Conservation (phyloP, 2,797 vertebrate species). For the Eospalax fontanierii region DNA sequence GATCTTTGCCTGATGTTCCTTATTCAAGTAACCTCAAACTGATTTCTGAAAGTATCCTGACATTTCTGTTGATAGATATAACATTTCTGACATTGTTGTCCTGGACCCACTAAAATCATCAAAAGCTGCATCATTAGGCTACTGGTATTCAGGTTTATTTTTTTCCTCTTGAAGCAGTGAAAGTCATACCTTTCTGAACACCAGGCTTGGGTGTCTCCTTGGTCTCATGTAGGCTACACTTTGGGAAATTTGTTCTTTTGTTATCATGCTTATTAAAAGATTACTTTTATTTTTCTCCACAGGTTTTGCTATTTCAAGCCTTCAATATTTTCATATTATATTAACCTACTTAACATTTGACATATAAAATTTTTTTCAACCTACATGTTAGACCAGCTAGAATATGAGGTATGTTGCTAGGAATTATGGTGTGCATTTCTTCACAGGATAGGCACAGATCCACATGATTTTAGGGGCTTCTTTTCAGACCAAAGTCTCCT, state of each 20-base stretch:
- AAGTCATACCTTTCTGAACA: neutral
- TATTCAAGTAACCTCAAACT: neutral
- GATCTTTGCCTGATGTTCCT: slow-evolving; percentile 10
- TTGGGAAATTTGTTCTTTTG: neutral
- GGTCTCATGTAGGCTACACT: neutral
- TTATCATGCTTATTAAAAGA: neutral
- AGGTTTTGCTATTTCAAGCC: neutral
- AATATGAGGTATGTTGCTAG: neutral
- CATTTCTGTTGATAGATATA: slow-evolving; percentile 4
- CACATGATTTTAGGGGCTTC: neutral
- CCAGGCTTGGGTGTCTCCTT: neutral
- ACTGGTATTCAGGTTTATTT: slow-evolving; percentile 7
- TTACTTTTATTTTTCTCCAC: neutral
- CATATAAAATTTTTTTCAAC: neutral
- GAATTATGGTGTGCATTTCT: neutral
- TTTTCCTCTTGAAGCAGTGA: neutral
- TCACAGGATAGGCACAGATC: neutral
- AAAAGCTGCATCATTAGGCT: neutral
- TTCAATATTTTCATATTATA: neutral
- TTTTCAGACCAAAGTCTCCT: neutral
- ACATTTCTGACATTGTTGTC: neutral
- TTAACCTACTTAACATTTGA: neutral
- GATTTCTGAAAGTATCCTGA: slow-evolving; percentile 13
- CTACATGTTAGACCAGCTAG: neutral
- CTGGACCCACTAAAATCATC: neutral